phyloP scores from a whole-genome alignment of 2,113 vertebrate genomes.

The Cyphotilapia sp. region DNA sequence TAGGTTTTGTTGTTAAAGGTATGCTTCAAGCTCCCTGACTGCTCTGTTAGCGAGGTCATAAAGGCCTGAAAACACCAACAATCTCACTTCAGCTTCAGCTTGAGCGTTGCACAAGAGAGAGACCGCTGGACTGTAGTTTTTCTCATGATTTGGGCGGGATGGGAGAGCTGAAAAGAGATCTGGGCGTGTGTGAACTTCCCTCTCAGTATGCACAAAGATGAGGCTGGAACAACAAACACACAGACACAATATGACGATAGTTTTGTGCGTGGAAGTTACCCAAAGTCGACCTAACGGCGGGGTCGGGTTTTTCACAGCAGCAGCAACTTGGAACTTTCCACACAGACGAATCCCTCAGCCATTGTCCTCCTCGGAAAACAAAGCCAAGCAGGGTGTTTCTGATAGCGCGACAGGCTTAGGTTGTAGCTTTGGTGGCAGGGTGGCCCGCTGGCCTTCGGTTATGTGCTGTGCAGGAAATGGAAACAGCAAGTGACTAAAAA shows the following conservation, averaged over 20 bases:
- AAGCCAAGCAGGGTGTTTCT: not conserved
- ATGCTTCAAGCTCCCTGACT: not conserved
- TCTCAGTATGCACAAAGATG: slow-evolving; percentile 10
- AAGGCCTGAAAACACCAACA: not conserved
- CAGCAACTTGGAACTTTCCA: slow-evolving; percentile 59
- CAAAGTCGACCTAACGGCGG: not conserved
- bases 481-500: slow-evolving; percentile 6
- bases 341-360: not conserved
- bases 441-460: not conserved
- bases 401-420: slow-evolving; percentile 3
- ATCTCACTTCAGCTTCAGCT: not conserved
- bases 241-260: not conserved
- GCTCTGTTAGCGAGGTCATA: not conserved
- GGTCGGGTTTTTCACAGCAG: slow-evolving; percentile 22
- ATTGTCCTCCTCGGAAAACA: slow-evolving; percentile 62
- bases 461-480: slow-evolving; percentile 27
- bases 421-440: not conserved
- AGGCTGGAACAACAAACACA: slow-evolving; percentile 47
- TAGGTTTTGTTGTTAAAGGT: not conserved
- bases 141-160: not conserved
- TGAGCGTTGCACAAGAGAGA: not conserved
- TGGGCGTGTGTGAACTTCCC: slow-evolving; percentile 22
- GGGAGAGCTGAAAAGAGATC: slow-evolving; percentile 30
- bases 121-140: not conserved
- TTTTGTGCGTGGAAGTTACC: not conserved